Evolutionary conservation across 1,140 invertebrate species (phyloP), one percentile per base, ranked within the genome.

Genomic region (Aplysia californica): DNA sequence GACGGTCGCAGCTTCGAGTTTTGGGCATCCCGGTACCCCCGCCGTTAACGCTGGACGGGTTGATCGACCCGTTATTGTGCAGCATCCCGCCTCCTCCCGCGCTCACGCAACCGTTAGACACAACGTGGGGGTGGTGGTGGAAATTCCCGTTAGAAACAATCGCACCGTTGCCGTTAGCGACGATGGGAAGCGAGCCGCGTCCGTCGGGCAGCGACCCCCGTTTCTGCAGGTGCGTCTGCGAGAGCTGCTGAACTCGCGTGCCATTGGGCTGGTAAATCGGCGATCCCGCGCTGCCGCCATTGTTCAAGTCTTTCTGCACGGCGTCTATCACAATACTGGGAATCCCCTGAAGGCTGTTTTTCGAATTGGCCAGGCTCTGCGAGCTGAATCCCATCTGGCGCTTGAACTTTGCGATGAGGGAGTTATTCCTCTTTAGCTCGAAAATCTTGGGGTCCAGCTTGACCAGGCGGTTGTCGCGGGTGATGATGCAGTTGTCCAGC

Each of bases 401-500:
- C 81, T 84, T 86, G 18, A 86, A 79, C 70, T 80, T 79, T 26
- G 82, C 83, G 15, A 87, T 82, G 58, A 84, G 83, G 0, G 86
- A 85, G 61, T 82, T 79, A 75, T 83, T 83, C 44, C 84, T 84
- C 50, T 85, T 86, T n/a, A 79, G 55, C 38, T 83, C 61, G 31
- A 86, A 79, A 38, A 84, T 75, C 33, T 82, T 82, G 44, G 86
- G 84, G 66, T 87, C 86, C 10, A 87, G 79, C 76, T 86, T 87
- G 35, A 87, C 86, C 23, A 90, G 79, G 41, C 83, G 76, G 79
- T 90, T 90, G 77, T 89, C 87, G 71, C 81, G 87, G 18, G 87
- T 90, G 33, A 90, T 90, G 76, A 90, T 85, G 73, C 84, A 86
- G 73, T 88, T 88, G 68, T 90, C 87, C 10, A 90, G 77, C 2